Conservation (phyloP, 2,797 vertebrate species). For the Acanthiza pusilla region DNA sequence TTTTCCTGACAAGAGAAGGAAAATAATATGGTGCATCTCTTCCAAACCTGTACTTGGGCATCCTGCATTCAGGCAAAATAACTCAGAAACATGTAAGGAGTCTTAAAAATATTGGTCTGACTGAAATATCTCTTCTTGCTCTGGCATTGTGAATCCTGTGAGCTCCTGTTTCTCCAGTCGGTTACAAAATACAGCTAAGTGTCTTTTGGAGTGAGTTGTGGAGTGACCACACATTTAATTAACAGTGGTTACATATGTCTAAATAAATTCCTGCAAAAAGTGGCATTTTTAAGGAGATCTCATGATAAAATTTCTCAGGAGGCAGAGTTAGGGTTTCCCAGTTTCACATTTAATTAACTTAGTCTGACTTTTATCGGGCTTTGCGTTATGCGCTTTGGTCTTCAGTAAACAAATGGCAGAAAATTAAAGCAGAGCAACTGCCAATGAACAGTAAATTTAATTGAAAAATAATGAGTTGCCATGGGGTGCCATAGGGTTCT, state of each 20-base stretch:
- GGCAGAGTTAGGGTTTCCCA: constrained; percentile 67
- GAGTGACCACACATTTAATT: constrained; percentile 26
- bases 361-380: constrained; percentile 73
- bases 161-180: not conserved
- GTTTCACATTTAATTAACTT: constrained; percentile 77
- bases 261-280: constrained; percentile 67
- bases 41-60: not conserved
- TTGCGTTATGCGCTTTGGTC: constrained; percentile 71
- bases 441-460: constrained; percentile 76
- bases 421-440: constrained; percentile 75
- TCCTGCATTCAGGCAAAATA: not conserved
- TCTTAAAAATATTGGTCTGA: not conserved
- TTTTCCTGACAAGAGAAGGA: not conserved
- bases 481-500: constrained; percentile 60
- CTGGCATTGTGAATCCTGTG: not conserved
- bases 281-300: constrained; percentile 68
- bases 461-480: constrained; percentile 78
- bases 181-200: not conserved
- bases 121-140: not conserved
- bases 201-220: constrained; percentile 6
- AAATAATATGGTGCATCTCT: not conserved
- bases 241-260: constrained; percentile 57
- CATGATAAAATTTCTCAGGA: constrained; percentile 68
- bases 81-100: not conserved
- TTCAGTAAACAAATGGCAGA: constrained; percentile 75